Evolutionary conservation across 2,113 vertebrate species (phyloP).

Genomic region (Hypocryptadius cinnamomeus): DNA sequence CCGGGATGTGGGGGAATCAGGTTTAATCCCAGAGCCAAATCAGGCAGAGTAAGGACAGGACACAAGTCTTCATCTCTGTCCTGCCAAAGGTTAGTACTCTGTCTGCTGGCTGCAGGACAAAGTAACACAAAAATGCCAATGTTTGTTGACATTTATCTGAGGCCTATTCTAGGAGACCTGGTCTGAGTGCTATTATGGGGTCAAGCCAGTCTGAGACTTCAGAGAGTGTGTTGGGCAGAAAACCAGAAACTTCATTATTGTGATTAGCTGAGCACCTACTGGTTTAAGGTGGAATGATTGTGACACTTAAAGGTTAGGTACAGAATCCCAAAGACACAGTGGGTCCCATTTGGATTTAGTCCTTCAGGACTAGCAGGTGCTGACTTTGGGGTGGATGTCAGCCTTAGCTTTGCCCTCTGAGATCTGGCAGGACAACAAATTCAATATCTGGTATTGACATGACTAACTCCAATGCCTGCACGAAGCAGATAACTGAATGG

Average conservation of each 20-base stretch:
- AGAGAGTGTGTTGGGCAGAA: background rate
- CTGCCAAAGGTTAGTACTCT: background rate
- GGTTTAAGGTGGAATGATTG: background rate
- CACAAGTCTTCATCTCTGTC: background rate
- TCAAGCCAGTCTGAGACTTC: background rate
- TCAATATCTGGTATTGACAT: background rate
- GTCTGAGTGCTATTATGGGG: background rate
- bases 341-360: background rate
- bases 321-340: background rate
- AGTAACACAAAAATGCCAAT: background rate
- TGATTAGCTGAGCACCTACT: background rate
- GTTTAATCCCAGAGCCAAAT: background rate
- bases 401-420: background rate
- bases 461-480: background rate
- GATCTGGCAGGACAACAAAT: background rate
- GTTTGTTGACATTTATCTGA: background rate
- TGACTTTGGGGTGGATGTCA: background rate
- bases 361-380: background rate
- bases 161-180: background rate
- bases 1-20: background rate
- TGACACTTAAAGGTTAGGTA: background rate
- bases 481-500: background rate
- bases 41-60: background rate
- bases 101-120: background rate
- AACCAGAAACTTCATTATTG: background rate